phyloP scores from a whole-genome alignment of 2,113 vertebrate genomes.

The Microcebus lehilahytsara region DNA sequence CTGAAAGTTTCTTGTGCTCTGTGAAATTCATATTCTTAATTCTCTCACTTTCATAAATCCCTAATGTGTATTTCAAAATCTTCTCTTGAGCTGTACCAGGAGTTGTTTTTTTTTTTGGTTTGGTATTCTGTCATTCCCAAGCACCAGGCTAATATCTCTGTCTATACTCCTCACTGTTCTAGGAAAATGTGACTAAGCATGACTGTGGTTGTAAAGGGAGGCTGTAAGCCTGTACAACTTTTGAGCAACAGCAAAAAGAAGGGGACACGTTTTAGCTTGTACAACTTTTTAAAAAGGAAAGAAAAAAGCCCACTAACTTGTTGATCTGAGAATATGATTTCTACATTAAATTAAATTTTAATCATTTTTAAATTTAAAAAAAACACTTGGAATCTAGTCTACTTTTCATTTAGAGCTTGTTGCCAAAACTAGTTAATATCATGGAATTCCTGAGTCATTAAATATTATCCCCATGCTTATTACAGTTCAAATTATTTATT shows the following conservation, averaged over 20 bases:
- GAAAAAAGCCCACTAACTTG: neutral
- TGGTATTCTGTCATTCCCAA: neutral
- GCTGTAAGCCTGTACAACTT: neutral
- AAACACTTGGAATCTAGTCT: neutral
- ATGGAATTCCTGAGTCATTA: neutral
- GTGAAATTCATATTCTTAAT: neutral
- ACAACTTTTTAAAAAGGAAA: neutral
- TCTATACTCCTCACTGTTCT: neutral
- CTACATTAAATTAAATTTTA: neutral
- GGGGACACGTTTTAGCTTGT: neutral
- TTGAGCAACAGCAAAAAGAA: neutral
- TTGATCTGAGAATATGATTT: neutral
- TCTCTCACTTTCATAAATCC: neutral
- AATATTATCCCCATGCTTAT: conserved; percentile 12
- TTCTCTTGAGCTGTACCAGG: neutral
- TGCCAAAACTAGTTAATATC: conserved; percentile 9
- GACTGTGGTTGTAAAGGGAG: too few species aligned
- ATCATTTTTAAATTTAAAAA: neutral
- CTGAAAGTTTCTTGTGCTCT: neutral
- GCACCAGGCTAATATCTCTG: neutral
- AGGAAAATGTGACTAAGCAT: neutral
- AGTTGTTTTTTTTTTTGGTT: neutral
- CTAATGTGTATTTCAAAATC: neutral
- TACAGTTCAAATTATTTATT: neutral
- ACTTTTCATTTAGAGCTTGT: conserved; percentile 32